Percentiles rank a stretch among this genome's conserved stretches.
These are phyloP conservation scores for Cyclophora punctaria DNA, from an alignment of 2,888 invertebrate genomes.

Conservation along the genomic window DNA sequence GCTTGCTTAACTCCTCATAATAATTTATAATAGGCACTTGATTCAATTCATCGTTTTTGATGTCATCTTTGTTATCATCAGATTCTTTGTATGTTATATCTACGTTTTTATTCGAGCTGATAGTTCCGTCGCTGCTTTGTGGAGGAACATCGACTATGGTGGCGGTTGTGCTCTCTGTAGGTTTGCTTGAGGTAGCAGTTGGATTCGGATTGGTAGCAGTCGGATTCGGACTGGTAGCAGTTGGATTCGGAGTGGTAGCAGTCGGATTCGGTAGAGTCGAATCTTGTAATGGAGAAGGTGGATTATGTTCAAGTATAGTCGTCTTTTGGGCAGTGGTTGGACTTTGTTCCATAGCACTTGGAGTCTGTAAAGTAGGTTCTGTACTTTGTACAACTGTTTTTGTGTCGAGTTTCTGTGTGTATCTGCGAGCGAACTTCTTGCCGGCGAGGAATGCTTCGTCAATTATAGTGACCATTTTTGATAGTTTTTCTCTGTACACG, in stretches of 20 bases:
- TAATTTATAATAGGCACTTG: slow-evolving; percentile 31
- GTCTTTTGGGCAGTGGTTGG: too few relatives aligned
- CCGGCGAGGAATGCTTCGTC: slow-evolving; percentile 84
- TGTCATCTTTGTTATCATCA: slow-evolving; percentile 27
- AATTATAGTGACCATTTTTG: slow-evolving; percentile 89
- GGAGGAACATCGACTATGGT: too few relatives aligned
- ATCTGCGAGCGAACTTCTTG: slow-evolving; percentile 82
- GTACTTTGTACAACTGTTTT: slow-evolving; percentile 17
- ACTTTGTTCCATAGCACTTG: too few relatives aligned
- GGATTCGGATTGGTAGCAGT: too few relatives aligned
- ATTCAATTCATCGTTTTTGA: slow-evolving; percentile 31
- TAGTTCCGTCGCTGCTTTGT: too few relatives aligned
- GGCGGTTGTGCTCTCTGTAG: too few relatives aligned
- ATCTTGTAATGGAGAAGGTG: too few relatives aligned
- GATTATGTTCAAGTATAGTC: too few relatives aligned
- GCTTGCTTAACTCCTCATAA: slow-evolving; percentile 35
- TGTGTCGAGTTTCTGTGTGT: slow-evolving; percentile 42
- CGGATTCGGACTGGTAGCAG: too few relatives aligned
- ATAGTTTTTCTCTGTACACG: slow-evolving; percentile 85
- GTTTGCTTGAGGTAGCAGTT: too few relatives aligned
- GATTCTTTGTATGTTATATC: slow-evolving; percentile 49
- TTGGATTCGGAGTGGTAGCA: too few relatives aligned
- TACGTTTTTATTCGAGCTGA: slow-evolving; percentile 25
- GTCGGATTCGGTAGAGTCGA: background rate
- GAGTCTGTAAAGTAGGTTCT: slow-evolving; percentile 6